Percentiles rank a stretch among this genome's conserved stretches.
Conservation (phyloP, 2,113 vertebrate species). For the Antechinus stuartii region DNA sequence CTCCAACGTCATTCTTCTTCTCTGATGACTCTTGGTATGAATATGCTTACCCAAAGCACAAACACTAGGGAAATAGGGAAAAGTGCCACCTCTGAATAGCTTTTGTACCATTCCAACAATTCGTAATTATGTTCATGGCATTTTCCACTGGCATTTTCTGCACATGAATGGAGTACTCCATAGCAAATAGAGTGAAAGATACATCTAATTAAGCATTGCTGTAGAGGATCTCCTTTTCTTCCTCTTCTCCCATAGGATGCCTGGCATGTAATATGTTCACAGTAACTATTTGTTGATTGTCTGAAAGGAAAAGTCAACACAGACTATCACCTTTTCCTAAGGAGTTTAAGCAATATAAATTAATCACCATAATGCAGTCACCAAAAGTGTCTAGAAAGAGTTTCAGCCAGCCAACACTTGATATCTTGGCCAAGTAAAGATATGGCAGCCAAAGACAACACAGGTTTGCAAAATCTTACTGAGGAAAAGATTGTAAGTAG, state of each 20-base stretch:
- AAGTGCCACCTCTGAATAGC: neutral
- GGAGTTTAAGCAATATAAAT: neutral
- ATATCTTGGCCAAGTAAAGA: neutral
- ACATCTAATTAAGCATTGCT: neutral
- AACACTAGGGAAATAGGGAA: neutral
- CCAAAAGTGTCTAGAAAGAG: neutral
- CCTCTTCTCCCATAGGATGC: neutral
- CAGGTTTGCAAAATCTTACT: neutral
- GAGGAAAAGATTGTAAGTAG: neutral
- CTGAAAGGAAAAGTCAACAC: neutral
- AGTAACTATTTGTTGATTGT: neutral
- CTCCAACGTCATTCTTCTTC: neutral
- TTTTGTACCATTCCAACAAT: neutral
- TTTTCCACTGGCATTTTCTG: neutral
- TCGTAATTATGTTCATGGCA: neutral
- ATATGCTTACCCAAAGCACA: neutral
- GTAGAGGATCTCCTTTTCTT: neutral
- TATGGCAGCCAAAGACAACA: neutral
- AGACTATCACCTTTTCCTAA: neutral
- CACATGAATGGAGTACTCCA: neutral
- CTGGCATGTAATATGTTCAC: neutral
- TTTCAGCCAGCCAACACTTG: neutral
- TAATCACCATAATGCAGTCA: neutral
- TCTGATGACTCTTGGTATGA: neutral
- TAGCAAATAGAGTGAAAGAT: neutral